Conservation (phyloP, 2,797 vertebrate genomes). For the Esox masquinongy region DNA sequence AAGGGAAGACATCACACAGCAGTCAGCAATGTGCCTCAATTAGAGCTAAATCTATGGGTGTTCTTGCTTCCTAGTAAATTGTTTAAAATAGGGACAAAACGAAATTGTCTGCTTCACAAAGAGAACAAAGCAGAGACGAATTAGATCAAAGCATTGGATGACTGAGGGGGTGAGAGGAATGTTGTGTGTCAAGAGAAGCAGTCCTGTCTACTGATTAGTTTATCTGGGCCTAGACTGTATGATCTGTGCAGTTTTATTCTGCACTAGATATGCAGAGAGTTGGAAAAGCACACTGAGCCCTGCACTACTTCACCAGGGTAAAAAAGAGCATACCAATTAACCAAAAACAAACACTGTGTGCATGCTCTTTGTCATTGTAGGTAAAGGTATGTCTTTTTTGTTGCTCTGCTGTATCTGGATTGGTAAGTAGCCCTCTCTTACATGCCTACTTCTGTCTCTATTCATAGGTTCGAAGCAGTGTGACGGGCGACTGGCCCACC, state of each 20-base stretch:
- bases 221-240: neutral
- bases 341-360: neutral
- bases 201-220: neutral
- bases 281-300: neutral
- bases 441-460: slow-evolving; percentile 19
- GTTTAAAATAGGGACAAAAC: neutral
- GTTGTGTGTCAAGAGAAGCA: neutral
- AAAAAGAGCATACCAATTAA: neutral
- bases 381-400: neutral
- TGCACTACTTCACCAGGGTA: neutral
- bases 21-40: neutral
- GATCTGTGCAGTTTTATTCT: neutral
- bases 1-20: neutral
- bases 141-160: slow-evolving; percentile 4
- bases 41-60: neutral
- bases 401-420: neutral
- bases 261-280: neutral
- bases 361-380: neutral
- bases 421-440: neutral
- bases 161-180: neutral
- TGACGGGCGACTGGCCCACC: slow-evolving; percentile 69
- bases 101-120: slow-evolving; percentile 10
- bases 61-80: slow-evolving; percentile 4
- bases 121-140: slow-evolving; percentile 3
- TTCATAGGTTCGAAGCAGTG: slow-evolving; percentile 67